Conservation (phyloP, 2,888 invertebrate species). For the Leptinotarsa tumamoca region DNA sequence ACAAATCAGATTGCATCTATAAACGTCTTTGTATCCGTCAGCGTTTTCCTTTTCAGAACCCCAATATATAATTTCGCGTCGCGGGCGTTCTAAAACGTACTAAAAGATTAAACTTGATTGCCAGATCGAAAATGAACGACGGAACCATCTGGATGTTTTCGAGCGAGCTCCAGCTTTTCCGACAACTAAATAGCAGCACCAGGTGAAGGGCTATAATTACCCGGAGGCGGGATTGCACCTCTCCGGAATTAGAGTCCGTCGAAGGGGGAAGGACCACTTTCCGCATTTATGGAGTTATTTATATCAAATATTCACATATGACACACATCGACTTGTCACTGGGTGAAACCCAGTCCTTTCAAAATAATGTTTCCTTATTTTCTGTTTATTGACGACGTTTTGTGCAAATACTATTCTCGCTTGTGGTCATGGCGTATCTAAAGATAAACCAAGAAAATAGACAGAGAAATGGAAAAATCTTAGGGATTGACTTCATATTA, state of each 20-base stretch:
- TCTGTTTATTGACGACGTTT: too few species aligned
- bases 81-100: background rate
- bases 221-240: constrained; percentile 49
- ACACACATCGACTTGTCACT: too few species aligned
- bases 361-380: too few species aligned
- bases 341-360: too few species aligned
- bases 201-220: constrained; percentile 41
- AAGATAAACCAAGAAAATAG: too few species aligned
- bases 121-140: constrained; percentile 5
- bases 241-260: constrained; percentile 39
- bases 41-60: constrained; percentile 1
- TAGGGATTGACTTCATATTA: too few species aligned
- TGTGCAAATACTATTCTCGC: too few species aligned
- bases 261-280: background rate
- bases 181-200: constrained; percentile 21
- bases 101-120: background rate
- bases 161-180: constrained; percentile 19
- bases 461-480: too few species aligned
- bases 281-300: background rate
- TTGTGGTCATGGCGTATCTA: too few species aligned
- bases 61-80: constrained; percentile 15
- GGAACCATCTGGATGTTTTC: constrained; percentile 27
- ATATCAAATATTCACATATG: too few species aligned
- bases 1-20: constrained; percentile 9
- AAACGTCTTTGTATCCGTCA: constrained; percentile 9